Percentiles rank a stretch among this genome's conserved stretches.
Conservation (phyloP, 2,797 vertebrate genomes). For the Hydrophis major region DNA sequence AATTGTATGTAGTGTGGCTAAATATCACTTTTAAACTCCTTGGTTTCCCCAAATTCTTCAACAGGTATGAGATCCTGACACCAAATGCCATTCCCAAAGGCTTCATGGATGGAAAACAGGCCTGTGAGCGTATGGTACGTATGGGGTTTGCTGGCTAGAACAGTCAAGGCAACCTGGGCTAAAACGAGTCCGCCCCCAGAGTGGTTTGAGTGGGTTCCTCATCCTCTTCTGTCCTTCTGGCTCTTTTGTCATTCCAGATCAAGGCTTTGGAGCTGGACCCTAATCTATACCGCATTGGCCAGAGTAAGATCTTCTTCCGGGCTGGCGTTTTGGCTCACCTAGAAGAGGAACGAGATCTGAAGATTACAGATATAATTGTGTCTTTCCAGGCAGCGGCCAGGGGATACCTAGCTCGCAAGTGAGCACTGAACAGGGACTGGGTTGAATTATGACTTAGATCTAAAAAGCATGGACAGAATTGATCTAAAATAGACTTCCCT, state of each 20-base stretch:
- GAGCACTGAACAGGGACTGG: not conserved
- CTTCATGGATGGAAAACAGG: slow-evolving; percentile 98
- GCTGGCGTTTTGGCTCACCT: slow-evolving; percentile 88
- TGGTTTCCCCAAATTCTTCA: not conserved
- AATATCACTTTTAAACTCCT: no score
- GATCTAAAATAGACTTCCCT: not conserved
- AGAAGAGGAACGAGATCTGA: slow-evolving; percentile 89
- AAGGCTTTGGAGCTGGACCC: slow-evolving; percentile 84
- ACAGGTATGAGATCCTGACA: slow-evolving; percentile 95
- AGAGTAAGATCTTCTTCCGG: slow-evolving; percentile 93
- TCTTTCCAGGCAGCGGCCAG: slow-evolving; percentile 86
- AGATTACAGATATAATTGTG: slow-evolving; percentile 92
- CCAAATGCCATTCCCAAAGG: slow-evolving; percentile 96
- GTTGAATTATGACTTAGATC: not conserved
- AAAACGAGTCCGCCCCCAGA: not conserved
- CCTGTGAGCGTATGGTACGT: slow-evolving; percentile 94
- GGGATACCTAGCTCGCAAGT: slow-evolving; percentile 88
- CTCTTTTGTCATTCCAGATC: slow-evolving; percentile 71
- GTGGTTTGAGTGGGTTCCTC: not conserved
- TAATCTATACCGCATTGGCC: slow-evolving; percentile 88
- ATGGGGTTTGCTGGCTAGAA: not conserved
- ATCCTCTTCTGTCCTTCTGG: no score
- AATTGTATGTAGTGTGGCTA: not conserved
- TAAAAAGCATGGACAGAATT: not conserved
- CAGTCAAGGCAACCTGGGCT: not conserved